Evolutionary conservation across 2,113 vertebrate genomes (phyloP).

Genomic region (Scomber colias): DNA sequence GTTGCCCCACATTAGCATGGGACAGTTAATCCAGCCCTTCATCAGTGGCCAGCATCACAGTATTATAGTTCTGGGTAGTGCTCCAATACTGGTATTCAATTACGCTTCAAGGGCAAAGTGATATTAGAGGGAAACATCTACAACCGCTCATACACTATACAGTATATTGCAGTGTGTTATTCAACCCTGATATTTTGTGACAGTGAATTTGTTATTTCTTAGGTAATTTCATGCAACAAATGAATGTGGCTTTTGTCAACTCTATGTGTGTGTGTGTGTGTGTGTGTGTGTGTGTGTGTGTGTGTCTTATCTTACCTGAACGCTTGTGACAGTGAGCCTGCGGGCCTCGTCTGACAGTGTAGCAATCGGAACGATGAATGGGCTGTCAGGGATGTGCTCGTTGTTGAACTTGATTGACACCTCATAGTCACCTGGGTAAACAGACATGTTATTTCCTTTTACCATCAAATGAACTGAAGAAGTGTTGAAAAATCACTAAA

Average conservation of each 20-base stretch:
- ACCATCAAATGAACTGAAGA: slow-evolving; percentile 39
- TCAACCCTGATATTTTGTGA: slow-evolving; percentile 17
- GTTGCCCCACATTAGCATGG: slow-evolving; percentile 65
- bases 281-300: slow-evolving; percentile 12
- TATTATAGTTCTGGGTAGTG: slow-evolving; percentile 48
- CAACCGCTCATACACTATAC: slow-evolving; percentile 36
- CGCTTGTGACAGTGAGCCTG: slow-evolving; percentile 93
- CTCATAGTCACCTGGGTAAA: slow-evolving; percentile 92
- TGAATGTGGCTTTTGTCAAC: slow-evolving; percentile 12
- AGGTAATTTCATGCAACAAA: slow-evolving; percentile 14
- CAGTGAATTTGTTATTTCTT: slow-evolving; percentile 21
- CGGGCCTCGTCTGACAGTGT: slow-evolving; percentile 94
- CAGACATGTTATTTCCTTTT: slow-evolving; percentile 60
- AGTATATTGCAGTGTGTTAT: slow-evolving; percentile 39
- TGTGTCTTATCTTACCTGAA: slow-evolving; percentile 86
- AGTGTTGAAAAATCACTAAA: slow-evolving; percentile 16
- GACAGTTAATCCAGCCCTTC: slow-evolving; percentile 82
- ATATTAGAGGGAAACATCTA: slow-evolving; percentile 55
- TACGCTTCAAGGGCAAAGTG: slow-evolving; percentile 70
- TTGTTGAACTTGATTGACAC: slow-evolving; percentile 99
- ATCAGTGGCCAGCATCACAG: slow-evolving; percentile 69
- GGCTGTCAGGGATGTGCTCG: slow-evolving; percentile 97
- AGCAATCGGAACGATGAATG: slow-evolving; percentile 95
- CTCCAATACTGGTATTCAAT: slow-evolving; percentile 60
- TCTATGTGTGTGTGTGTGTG: slow-evolving; percentile 4